A percentile compares a stretch with the other conserved stretches of the same genome.
These are phyloP conservation scores for Beris chalybata DNA, from an alignment of 2,888 invertebrate genomes.

Conservation along the genomic window DNA sequence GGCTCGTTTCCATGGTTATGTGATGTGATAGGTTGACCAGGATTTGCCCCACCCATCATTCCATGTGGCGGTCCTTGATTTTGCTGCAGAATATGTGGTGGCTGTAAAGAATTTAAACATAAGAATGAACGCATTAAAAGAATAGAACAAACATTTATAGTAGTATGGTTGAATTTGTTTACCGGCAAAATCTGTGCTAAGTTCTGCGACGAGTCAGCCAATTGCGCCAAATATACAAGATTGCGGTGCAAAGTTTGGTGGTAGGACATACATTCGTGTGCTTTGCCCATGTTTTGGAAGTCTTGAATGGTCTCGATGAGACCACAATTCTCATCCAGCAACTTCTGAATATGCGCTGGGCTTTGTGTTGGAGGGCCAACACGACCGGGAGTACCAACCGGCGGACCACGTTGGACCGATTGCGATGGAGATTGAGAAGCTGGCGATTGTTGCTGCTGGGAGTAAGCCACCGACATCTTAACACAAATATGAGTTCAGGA, in stretches of 20 bases:
- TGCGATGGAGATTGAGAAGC: constrained; percentile 44
- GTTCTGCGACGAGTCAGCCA: constrained; percentile 96
- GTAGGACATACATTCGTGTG: constrained; percentile 90
- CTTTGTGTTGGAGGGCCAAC: constrained; percentile 70
- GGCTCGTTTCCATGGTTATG: constrained; percentile 53
- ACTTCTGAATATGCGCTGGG: constrained; percentile 87
- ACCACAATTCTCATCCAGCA: constrained; percentile 96
- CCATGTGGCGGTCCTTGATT: constrained; percentile 52
- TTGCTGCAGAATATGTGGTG: constrained; percentile 61
- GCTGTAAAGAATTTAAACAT: constrained; percentile 51
- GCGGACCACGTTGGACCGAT: constrained; percentile 45
- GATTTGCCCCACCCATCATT: constrained; percentile 47
- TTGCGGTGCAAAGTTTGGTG: constrained; percentile 94
- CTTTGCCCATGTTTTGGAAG: constrained; percentile 92
- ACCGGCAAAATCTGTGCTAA: constrained; percentile 88
- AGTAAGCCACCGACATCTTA: constrained; percentile 57
- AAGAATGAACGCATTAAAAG: background rate
- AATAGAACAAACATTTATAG: background rate
- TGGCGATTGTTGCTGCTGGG: constrained; percentile 49
- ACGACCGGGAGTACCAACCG: constrained; percentile 47
- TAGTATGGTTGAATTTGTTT: constrained; percentile 49
- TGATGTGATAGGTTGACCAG: constrained; percentile 52
- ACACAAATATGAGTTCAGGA: constrained; percentile 18
- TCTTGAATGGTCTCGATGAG: constrained; percentile 96
- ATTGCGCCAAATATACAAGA: constrained; percentile 90